These are phyloP conservation scores for Tenualosa thibaudeaui DNA, from an alignment of 2,797 vertebrate species.

Conservation along the genomic window DNA sequence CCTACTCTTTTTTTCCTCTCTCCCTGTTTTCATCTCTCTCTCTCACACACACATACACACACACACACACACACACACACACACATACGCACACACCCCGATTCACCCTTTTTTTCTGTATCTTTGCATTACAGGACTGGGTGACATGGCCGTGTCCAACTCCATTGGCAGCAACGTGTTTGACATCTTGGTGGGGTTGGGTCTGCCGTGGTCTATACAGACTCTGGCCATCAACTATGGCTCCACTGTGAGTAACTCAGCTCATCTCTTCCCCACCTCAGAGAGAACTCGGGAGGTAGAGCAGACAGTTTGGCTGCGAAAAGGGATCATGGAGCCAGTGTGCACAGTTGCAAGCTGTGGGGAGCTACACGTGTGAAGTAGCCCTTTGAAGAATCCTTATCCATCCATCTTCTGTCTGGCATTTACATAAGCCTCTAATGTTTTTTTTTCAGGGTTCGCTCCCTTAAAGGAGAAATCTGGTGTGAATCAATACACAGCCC, in stretches of 20 bases:
- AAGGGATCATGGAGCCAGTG: not conserved
- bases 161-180: constrained; percentile 97
- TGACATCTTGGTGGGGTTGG: constrained; percentile 92
- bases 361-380: not conserved
- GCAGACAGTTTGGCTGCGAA: not conserved
- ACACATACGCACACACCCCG: not conserved
- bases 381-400: not conserved
- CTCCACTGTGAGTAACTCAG: constrained; percentile 82
- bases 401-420: not conserved
- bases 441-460: not conserved
- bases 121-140: constrained; percentile 79
- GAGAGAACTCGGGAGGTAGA: not conserved
- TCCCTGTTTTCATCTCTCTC: constrained; percentile 1
- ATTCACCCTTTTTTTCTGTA: constrained; percentile 24
- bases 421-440: not conserved
- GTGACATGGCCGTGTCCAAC: constrained; percentile 97
- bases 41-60: not conserved
- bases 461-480: not conserved
- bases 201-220: constrained; percentile 91
- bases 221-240: constrained; percentile 91
- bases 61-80: not conserved
- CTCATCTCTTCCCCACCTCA: not conserved
- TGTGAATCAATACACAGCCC: too few species aligned
- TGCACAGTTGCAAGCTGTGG: not conserved
- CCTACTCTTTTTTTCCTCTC: not conserved